Percentiles rank a stretch among this genome's conserved stretches.
phyloP scores from a whole-genome alignment of 2,113 vertebrate genomes.

The Gymnorhina tibicen region DNA sequence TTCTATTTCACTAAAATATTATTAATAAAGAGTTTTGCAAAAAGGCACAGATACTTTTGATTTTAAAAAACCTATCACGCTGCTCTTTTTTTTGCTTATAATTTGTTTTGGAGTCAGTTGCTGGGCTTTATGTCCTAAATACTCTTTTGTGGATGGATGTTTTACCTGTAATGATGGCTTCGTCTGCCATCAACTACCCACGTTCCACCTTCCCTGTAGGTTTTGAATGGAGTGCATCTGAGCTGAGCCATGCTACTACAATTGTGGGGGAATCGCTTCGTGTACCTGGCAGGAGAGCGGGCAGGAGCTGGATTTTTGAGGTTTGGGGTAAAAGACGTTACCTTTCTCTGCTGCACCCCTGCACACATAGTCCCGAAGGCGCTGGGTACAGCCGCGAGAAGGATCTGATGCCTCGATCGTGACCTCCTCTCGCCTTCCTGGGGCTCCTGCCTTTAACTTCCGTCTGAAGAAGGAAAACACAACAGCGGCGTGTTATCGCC shows the following conservation, averaged over 20 bases:
- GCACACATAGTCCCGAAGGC: neutral
- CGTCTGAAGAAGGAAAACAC: neutral
- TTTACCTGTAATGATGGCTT: neutral
- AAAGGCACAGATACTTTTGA: neutral
- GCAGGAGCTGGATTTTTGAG: neutral
- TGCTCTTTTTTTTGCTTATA: neutral
- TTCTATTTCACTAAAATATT: neutral
- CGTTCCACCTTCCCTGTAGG: rapidly evolving
- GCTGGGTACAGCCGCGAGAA: neutral
- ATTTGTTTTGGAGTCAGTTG: neutral
- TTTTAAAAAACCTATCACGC: neutral
- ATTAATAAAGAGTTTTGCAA: neutral
- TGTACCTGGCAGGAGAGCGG: neutral
- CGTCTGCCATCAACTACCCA: neutral
- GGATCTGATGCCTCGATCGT: neutral
- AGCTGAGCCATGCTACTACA: neutral
- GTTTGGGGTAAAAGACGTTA: no score
- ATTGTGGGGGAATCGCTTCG: neutral
- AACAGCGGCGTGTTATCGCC: neutral
- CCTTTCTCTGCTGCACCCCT: no score
- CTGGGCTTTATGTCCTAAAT: neutral
- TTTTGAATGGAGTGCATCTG: rapidly evolving
- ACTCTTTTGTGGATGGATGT: neutral
- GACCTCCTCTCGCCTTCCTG: neutral
- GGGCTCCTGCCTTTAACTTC: neutral